Evolutionary conservation across 2,797 vertebrate genomes (phyloP), one percentile per base, ranked within the genome.

Genomic region (Lophotriccus pileatus): DNA sequence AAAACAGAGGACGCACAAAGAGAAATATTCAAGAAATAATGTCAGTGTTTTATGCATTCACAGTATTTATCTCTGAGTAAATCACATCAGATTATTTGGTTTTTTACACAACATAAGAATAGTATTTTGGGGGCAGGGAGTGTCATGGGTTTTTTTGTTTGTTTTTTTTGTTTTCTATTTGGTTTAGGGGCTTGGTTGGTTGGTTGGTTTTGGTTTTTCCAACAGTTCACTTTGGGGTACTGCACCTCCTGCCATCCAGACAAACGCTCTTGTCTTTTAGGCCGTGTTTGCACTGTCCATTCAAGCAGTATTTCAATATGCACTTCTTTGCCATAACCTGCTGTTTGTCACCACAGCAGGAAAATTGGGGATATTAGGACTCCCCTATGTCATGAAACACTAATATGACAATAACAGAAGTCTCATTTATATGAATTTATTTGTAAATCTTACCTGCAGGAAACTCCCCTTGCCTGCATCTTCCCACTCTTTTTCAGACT

Each of bases 111-210:
- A 17, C 1, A 14, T 4, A 50, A 19, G 18, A 70, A 28, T 3
- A 36, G 9, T 16, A 34, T 24, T 75, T n/a, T 15, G 21, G 7
- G n/a, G 13, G 14, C n/a, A 4, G 22, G 22, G 7, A 11, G 20
- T 23, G 6, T 58, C 11, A 13, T 13, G 39, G 39, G 8, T 30
- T 14, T 3, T 0, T 0, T 15, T 53, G 15, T 41, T 41, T 41
- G 15, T 41, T 41, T 41, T 14, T 41, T 39, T 39, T 39, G 39
- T 12, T 12, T 46, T 56, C 7, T 15, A 20, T 47, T 55, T 55
- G 12, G 30, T n/a, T 56, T 34, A 9, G 53, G 13, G 12, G 32
- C 39, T 44, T 28, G 50, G 10, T 18, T 52, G 27, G 49, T 50
- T 50, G 49, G 50, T 30, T 52, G 28, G 28, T 9, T 43, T 3